A percentile compares a stretch with the other conserved stretches of the same genome.
Conservation (phyloP, 2,888 invertebrate genomes). For the Laspeyria flexula region DNA sequence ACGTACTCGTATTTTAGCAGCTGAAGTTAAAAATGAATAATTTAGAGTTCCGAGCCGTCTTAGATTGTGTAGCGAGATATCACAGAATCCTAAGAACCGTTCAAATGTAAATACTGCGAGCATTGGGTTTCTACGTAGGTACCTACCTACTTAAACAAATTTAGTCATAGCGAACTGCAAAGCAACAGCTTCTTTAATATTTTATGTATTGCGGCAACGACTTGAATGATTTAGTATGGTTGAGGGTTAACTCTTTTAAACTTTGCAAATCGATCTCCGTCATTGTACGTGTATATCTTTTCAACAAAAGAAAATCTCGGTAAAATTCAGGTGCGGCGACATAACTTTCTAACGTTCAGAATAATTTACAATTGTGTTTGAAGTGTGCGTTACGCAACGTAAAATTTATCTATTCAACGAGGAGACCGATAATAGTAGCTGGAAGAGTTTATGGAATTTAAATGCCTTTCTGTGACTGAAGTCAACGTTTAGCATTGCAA, state of each 20-base stretch:
- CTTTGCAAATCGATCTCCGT: background rate
- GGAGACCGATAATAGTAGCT: constrained; percentile 51
- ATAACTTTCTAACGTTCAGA: constrained; percentile 31
- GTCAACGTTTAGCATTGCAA: constrained; percentile 59
- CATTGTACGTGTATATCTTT: background rate
- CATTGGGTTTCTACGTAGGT: too few species aligned
- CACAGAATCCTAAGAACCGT: constrained; percentile 13
- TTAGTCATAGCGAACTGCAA: background rate
- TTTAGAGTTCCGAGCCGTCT: constrained; percentile 55
- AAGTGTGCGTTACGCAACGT: constrained; percentile 50
- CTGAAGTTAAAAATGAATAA: constrained; percentile 71
- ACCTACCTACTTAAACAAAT: too few species aligned
- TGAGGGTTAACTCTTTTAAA: background rate
- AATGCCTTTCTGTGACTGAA: constrained; percentile 54
- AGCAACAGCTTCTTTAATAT: background rate
- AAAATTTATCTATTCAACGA: constrained; percentile 60
- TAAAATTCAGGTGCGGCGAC: constrained; percentile 16
- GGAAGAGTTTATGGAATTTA: constrained; percentile 67
- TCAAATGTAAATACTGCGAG: background rate
- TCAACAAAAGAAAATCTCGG: constrained; percentile 3
- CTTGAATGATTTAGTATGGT: background rate
- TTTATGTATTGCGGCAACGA: constrained; percentile 1
- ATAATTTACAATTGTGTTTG: constrained; percentile 32
- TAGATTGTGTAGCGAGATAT: constrained; percentile 34
- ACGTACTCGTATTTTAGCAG: constrained; percentile 69